Evolutionary conservation across 2,797 vertebrate genomes (phyloP).

Genomic region (Petrocephalus schoutedeni): DNA sequence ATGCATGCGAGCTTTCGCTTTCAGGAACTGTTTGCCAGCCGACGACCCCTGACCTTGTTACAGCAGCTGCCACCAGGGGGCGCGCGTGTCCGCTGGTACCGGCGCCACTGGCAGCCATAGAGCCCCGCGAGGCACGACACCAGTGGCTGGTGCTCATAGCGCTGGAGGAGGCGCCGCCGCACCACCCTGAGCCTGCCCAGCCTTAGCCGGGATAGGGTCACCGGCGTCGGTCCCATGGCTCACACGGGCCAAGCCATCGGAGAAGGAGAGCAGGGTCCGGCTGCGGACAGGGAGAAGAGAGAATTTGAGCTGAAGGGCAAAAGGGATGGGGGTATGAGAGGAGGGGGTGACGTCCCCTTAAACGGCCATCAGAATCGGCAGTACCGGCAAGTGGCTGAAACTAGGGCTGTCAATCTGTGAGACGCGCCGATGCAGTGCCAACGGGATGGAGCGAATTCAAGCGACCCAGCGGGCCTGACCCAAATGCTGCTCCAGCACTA

Average conservation of each 20-base stretch:
- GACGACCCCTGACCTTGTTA: constrained; percentile 53
- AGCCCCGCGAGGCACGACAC: constrained; percentile 80
- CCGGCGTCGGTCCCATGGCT: constrained; percentile 51
- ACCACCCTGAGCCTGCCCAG: constrained; percentile 78
- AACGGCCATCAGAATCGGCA: not conserved
- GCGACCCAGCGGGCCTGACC: constrained; percentile 8
- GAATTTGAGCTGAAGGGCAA: not conserved
- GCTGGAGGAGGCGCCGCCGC: constrained; percentile 69
- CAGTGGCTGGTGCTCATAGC: constrained; percentile 73
- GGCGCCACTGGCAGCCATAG: constrained; percentile 83
- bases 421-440: not conserved
- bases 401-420: not conserved
- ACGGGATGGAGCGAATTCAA: not conserved
- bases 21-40: not conserved
- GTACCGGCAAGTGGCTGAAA: not conserved
- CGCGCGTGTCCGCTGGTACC: constrained; percentile 64
- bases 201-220: constrained; percentile 62
- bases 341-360: not conserved
- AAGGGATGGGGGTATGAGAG: not conserved
- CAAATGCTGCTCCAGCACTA: not conserved
- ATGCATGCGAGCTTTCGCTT: not conserved
- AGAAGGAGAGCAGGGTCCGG: not conserved
- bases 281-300: not conserved
- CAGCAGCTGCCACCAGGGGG: constrained; percentile 81
- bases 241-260: constrained; percentile 60